Evolutionary conservation across 1,140 invertebrate genomes (phyloP).

Genomic region (roundworm (Caenorhabditis elegans)): DNA sequence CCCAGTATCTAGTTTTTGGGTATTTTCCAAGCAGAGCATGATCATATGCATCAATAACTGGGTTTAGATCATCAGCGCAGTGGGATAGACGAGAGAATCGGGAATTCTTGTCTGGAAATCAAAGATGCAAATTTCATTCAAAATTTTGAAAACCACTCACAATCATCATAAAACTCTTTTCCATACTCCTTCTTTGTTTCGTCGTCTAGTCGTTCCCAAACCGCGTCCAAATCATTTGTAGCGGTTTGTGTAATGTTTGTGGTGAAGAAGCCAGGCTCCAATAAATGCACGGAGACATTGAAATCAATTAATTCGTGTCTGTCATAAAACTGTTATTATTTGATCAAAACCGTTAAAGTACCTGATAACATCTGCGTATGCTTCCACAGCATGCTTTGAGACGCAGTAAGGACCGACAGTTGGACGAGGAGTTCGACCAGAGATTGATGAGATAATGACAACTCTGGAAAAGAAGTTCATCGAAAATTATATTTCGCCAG

Average conservation of each 20-base stretch:
- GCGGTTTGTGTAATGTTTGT: constrained; percentile 45
- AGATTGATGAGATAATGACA: constrained; percentile 43
- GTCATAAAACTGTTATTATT: not conserved
- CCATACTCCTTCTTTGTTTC: constrained; percentile 42
- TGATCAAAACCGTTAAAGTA: not conserved
- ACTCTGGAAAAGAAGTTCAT: not conserved
- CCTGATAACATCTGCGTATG: constrained; percentile 36
- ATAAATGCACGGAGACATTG: constrained; percentile 25
- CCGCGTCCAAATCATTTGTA: constrained; percentile 40
- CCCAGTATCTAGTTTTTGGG: constrained; percentile 44
- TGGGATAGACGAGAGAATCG: constrained; percentile 43
- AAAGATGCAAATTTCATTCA: not conserved
- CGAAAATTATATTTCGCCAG: no score
- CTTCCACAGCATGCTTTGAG: constrained; percentile 43
- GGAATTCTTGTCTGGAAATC: constrained; percentile 39
- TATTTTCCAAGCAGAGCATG: constrained; percentile 34
- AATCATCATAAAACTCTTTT: constrained; percentile 34
- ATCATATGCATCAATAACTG: constrained; percentile 43
- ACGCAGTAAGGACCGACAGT: constrained; percentile 46
- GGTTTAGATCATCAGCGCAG: constrained; percentile 35
- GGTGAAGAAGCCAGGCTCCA: constrained; percentile 45
- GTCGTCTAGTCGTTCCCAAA: constrained; percentile 27
- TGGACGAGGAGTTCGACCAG: constrained; percentile 42
- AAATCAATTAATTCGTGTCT: constrained; percentile 44
- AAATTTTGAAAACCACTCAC: not conserved